These are phyloP conservation scores for Spongilla lacustris DNA, from an alignment of 37 sponge, comb jelly and placozoan species.

Conservation along the genomic window DNA sequence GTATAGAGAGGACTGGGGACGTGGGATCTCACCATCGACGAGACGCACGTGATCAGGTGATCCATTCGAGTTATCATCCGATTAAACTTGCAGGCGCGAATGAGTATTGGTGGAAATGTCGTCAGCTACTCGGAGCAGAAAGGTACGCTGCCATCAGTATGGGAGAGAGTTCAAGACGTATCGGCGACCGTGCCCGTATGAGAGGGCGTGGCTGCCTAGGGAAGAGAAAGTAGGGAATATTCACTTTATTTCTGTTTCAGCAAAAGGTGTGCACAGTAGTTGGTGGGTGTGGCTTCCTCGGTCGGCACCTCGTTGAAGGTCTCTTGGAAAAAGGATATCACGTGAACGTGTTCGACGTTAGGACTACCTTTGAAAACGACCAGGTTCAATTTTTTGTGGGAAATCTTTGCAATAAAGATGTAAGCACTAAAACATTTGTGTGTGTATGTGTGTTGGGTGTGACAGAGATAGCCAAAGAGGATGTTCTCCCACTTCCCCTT, in stretches of 20 bases:
- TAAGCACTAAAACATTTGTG: slow-evolving; percentile 12
- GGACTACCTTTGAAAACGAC: slow-evolving; percentile 47
- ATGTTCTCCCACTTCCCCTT: neutral
- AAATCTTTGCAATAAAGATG: slow-evolving; percentile 80
- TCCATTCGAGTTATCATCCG: neutral
- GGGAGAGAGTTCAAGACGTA: neutral
- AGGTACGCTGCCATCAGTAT: neutral
- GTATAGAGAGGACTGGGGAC: no score
- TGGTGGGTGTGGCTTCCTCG: slow-evolving; percentile 93
- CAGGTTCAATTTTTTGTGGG: slow-evolving; percentile 74
- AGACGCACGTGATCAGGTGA: slow-evolving; percentile 6
- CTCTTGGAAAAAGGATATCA: slow-evolving; percentile 76
- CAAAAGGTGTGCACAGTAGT: slow-evolving; percentile 69
- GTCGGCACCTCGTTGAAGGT: slow-evolving; percentile 79
- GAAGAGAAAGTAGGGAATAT: neutral
- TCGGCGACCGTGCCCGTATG: neutral
- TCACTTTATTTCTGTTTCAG: neutral
- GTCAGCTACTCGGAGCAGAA: slow-evolving; percentile 19
- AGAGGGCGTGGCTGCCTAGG: neutral
- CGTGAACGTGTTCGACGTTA: slow-evolving; percentile 87
- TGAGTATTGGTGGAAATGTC: neutral
- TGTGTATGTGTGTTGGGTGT: no score
- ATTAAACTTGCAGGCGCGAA: neutral
- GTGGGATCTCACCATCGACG: no score
- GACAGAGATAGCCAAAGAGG: neutral